Evolutionary conservation across 2,888 invertebrate species (phyloP).

Genomic region (Arctia plantaginis): DNA sequence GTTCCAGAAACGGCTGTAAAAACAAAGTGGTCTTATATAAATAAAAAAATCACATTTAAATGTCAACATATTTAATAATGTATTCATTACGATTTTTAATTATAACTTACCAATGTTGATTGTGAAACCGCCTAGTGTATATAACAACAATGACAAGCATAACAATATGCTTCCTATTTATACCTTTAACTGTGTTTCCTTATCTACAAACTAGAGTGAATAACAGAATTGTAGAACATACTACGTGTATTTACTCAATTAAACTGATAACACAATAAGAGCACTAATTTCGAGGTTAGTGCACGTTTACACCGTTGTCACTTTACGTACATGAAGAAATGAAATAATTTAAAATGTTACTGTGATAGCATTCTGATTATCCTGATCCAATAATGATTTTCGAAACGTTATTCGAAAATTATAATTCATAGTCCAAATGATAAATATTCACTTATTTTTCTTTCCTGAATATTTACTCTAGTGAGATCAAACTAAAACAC

Average conservation of each 20-base stretch:
- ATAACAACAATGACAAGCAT: background rate
- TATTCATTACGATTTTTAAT: background rate
- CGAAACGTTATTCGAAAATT: no score
- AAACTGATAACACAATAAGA: background rate
- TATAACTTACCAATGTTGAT: background rate
- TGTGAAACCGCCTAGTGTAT: background rate
- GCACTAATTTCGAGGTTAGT: background rate
- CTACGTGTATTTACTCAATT: background rate
- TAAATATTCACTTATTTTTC: no score
- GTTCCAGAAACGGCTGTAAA: no score
- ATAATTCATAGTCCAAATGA: no score
- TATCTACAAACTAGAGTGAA: background rate
- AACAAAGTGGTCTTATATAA: no score
- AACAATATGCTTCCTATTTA: background rate
- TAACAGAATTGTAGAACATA: background rate
- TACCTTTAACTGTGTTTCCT: background rate
- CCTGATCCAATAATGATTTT: no score
- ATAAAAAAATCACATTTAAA: no score
- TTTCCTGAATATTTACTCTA: no score
- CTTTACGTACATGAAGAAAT: background rate
- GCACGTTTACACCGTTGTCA: background rate
- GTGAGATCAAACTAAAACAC: no score
- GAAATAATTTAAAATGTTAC: background rate
- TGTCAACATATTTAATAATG: no score
- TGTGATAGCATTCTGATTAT: background rate